A percentile compares a stretch with the other conserved stretches of the same genome.
phyloP scores from a whole-genome alignment of 1,140 invertebrate genomes.

The Polypedilum vanderplanki region DNA sequence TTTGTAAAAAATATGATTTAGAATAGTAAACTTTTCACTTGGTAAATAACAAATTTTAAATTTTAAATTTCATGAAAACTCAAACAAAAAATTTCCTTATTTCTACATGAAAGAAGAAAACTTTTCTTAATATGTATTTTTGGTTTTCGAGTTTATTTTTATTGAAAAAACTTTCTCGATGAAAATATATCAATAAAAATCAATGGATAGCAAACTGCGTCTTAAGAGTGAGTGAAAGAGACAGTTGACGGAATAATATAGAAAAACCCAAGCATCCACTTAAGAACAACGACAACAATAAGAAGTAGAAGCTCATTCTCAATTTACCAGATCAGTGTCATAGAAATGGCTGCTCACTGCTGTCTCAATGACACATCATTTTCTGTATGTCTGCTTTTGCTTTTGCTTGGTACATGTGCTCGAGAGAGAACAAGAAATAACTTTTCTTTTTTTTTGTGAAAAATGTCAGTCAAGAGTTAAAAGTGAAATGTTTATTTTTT shows the following conservation, averaged over 20 bases:
- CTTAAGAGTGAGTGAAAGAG: neutral
- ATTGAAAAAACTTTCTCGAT: neutral
- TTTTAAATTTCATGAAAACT: too few species aligned
- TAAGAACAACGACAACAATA: neutral
- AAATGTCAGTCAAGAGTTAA: neutral
- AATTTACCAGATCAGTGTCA: constrained; percentile 12
- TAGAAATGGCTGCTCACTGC: constrained; percentile 9
- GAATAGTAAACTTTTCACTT: too few species aligned
- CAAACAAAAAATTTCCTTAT: too few species aligned
- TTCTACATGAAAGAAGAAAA: too few species aligned
- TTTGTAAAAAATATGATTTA: too few species aligned
- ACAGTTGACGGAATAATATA: constrained; percentile 12
- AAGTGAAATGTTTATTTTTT: neutral
- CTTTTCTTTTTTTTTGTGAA: neutral
- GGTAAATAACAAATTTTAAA: too few species aligned
- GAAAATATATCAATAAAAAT: too few species aligned
- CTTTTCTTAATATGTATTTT: neutral
- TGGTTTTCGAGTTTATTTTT: neutral
- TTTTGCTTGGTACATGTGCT: too few species aligned
- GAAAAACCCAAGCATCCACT: neutral
- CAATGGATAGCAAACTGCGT: neutral
- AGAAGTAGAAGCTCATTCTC: constrained; percentile 5
- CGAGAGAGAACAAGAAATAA: too few species aligned
- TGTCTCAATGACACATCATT: constrained; percentile 12
- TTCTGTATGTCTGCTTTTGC: neutral